phyloP scores from a whole-genome alignment of 2,113 vertebrate species.

The Anarrhichthys ocellatus region DNA sequence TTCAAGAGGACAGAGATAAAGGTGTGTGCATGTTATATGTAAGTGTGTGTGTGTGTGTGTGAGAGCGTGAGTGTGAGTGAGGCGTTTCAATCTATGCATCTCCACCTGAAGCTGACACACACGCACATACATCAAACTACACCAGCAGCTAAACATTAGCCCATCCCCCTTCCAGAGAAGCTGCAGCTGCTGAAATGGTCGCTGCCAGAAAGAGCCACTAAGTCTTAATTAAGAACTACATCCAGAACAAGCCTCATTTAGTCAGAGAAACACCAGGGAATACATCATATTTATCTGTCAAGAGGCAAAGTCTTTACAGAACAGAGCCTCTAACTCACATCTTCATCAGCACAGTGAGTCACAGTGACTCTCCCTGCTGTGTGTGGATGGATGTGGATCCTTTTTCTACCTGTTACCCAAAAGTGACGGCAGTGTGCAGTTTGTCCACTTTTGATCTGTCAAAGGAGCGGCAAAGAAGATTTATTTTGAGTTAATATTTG shows the following conservation, averaged over 20 bases:
- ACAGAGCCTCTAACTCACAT: conserved; percentile 13
- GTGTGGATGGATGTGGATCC: not conserved
- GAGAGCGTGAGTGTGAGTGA: conserved; percentile 17
- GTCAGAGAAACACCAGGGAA: conserved; percentile 40
- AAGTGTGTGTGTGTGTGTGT: conserved; percentile 38
- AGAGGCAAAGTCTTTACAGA: conserved; percentile 6
- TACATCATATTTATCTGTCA: conserved; percentile 38
- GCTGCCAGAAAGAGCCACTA: conserved; percentile 25
- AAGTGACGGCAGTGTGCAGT: not conserved
- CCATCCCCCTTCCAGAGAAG: conserved; percentile 26
- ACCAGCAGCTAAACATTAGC: conserved; percentile 25
- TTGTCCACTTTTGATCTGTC: not conserved
- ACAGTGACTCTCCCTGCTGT: not conserved
- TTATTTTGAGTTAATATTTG: not conserved
- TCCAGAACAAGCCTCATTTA: conserved; percentile 61
- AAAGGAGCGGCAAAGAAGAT: not conserved
- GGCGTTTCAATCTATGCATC: conserved; percentile 66
- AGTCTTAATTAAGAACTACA: conserved; percentile 68
- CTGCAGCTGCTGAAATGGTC: conserved; percentile 45
- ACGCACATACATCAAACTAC: not conserved
- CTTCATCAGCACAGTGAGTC: conserved; percentile 14
- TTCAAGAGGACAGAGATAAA: conserved; percentile 83
- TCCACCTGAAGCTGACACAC: conserved; percentile 62
- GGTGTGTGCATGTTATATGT: conserved; percentile 44
- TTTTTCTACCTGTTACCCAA: not conserved